A percentile compares a stretch with the other conserved stretches of the same genome.
Evolutionary conservation across 2,888 invertebrate species (phyloP).

Genomic region (Drosophila anceps): DNA sequence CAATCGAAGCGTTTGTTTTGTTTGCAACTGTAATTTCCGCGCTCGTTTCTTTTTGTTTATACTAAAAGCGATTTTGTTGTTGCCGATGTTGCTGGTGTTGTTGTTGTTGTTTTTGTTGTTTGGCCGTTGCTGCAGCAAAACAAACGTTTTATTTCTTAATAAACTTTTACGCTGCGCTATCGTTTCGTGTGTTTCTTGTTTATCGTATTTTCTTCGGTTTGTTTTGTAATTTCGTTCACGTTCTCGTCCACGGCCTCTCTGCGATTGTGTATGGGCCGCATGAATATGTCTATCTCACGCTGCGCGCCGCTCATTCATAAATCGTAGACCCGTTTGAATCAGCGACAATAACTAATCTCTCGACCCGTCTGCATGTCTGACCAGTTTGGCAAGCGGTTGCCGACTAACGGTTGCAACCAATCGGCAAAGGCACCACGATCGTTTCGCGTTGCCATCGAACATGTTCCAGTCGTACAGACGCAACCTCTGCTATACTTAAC

Average conservation of each 20-base stretch:
- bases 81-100: slow-evolving; percentile 22
- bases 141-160: slow-evolving; percentile 79
- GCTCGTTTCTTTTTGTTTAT: slow-evolving; percentile 59
- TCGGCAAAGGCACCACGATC: slow-evolving; percentile 40
- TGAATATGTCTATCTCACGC: slow-evolving; percentile 55
- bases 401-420: slow-evolving; percentile 65
- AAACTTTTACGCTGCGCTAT: slow-evolving; percentile 58
- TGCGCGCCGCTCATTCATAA: slow-evolving; percentile 75
- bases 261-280: slow-evolving; percentile 22
- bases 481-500: slow-evolving; percentile 23
- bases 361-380: slow-evolving; percentile 53
- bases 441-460: slow-evolving; percentile 47
- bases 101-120: slow-evolving; percentile 27
- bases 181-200: slow-evolving; percentile 57
- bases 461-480: slow-evolving; percentile 36
- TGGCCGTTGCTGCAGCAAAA: slow-evolving; percentile 56
- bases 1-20: slow-evolving; percentile 77
- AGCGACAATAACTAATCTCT: slow-evolving; percentile 31
- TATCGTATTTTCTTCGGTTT: slow-evolving; percentile 63
- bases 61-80: slow-evolving; percentile 22
- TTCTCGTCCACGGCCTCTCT: slow-evolving; percentile 53
- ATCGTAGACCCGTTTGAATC: slow-evolving; percentile 48
- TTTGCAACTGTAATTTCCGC: slow-evolving; percentile 73
- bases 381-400: slow-evolving; percentile 74
- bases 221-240: slow-evolving; percentile 72